A percentile compares a stretch with the other conserved stretches of the same genome.
Conservation (phyloP, 2,113 vertebrate species). For the Hippocampus mohnikei region DNA sequence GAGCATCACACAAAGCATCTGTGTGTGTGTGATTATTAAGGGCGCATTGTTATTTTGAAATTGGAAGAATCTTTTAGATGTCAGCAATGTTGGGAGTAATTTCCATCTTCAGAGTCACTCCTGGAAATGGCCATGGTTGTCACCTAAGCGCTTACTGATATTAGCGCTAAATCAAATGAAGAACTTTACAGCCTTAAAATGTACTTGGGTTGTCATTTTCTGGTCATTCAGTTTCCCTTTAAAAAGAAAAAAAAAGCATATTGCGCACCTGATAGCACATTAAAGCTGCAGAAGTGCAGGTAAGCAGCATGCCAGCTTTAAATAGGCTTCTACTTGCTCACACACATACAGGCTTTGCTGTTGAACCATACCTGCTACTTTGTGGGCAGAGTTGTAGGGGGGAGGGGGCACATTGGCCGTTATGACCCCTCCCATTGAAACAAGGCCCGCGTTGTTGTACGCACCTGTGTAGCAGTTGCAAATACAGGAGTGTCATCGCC, state of each 20-base stretch:
- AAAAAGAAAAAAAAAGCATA: constrained; percentile 25
- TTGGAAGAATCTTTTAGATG: no score
- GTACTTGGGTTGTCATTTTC: constrained; percentile 28
- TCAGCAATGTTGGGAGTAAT: no score
- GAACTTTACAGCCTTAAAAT: neutral
- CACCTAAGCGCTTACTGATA: no score
- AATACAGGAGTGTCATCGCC: constrained; percentile 45
- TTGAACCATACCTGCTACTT: constrained; percentile 80
- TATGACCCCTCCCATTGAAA: constrained; percentile 88
- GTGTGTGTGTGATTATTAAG: no score
- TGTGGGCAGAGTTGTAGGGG: constrained; percentile 81
- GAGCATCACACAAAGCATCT: no score
- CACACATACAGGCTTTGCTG: constrained; percentile 14
- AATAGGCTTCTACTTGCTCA: constrained; percentile 17
- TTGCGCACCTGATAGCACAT: constrained; percentile 18
- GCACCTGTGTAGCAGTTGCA: constrained; percentile 83
- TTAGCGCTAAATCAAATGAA: neutral
- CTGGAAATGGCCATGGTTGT: no score
- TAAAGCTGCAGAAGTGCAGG: constrained; percentile 36
- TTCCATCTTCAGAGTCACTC: no score
- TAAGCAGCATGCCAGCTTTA: constrained; percentile 63
- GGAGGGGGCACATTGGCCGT: constrained; percentile 83
- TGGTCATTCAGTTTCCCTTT: constrained; percentile 55
- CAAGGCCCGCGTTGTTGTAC: constrained; percentile 92
- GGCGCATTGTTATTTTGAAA: no score